These are phyloP conservation scores for Chironomus tentans DNA, from an alignment of 2,888 invertebrate species.

Conservation along the genomic window DNA sequence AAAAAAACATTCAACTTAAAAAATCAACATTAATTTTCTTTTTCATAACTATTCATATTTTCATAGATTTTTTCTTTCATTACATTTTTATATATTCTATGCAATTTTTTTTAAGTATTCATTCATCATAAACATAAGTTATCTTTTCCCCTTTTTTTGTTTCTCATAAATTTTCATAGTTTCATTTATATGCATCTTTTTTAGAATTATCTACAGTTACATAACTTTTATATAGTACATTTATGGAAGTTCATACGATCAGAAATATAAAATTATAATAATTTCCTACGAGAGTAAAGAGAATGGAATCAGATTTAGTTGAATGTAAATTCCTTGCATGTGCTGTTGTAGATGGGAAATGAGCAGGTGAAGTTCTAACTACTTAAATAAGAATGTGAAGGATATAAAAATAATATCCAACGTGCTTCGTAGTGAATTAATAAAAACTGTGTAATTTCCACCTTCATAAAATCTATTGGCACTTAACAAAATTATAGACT, in stretches of 20 bases:
- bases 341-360: not conserved
- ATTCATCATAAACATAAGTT: not conserved
- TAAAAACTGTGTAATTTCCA: too few species aligned
- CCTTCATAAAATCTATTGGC: too few species aligned
- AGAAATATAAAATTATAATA: not conserved
- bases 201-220: conserved; percentile 5
- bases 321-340: not conserved
- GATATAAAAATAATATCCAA: too few species aligned
- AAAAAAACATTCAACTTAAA: too few species aligned
- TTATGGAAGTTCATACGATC: not conserved
- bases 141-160: not conserved
- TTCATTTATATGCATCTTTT: not conserved
- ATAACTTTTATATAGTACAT: not conserved
- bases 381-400: too few species aligned
- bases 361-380: not conserved
- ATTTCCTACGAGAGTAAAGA: not conserved
- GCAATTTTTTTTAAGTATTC: not conserved
- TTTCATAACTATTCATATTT: not conserved
- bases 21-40: too few species aligned
- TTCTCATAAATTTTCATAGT: not conserved
- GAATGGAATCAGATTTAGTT: not conserved
- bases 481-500: too few species aligned
- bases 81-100: not conserved
- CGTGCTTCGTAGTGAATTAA: too few species aligned
- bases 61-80: not conserved